Conservation (phyloP, 2,113 vertebrate species). For the Hemicordylus capensis region DNA sequence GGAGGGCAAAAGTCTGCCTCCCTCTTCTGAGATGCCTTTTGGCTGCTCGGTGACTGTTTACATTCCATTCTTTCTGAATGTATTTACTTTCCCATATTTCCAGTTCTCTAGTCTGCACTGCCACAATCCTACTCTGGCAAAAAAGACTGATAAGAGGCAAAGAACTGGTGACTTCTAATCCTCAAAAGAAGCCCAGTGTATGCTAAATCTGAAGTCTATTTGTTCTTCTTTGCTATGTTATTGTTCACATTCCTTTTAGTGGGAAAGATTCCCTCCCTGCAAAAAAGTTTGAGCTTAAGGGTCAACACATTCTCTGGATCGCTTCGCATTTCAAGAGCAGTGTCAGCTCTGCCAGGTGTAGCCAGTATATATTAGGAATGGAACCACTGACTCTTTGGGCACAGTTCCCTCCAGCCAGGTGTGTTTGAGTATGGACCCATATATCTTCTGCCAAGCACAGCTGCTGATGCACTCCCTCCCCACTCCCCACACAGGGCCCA, state of each 20-base stretch:
- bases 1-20: neutral
- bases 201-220: neutral
- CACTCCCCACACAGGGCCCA: neutral
- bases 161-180: constrained; percentile 3
- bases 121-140: neutral
- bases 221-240: neutral
- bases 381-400: neutral
- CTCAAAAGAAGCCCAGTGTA: neutral
- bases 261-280: neutral
- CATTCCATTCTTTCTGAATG: neutral
- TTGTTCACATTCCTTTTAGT: constrained; percentile 12
- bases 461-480: neutral
- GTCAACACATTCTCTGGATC: neutral
- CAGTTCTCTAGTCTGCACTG: constrained; percentile 11
- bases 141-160: constrained; percentile 3
- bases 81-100: constrained; percentile 35
- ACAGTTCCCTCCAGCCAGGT: neutral
- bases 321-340: constrained; percentile 12
- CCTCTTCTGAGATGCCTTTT: constrained; percentile 10
- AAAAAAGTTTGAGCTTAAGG: neutral
- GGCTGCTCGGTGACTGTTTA: neutral
- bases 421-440: neutral
- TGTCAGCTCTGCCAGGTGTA: neutral
- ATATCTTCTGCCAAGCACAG: neutral
- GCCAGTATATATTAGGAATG: neutral